Conservation (phyloP, 2,888 invertebrate genomes). For the Ichneumon xanthorius region DNA sequence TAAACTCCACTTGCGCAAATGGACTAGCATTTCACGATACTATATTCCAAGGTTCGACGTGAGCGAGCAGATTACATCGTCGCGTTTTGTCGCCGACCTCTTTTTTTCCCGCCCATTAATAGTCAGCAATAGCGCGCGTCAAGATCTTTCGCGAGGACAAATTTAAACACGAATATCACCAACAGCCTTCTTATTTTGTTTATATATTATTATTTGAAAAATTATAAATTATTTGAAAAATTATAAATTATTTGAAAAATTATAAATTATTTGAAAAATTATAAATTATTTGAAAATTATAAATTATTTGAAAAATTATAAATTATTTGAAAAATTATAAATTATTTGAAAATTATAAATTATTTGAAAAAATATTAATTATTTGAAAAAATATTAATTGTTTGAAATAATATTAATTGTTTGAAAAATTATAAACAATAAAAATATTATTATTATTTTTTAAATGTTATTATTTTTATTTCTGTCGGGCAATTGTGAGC, state of each 20-base stretch:
- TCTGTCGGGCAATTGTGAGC: not conserved
- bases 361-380: not conserved
- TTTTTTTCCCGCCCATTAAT: constrained; percentile 28
- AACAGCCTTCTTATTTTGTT: not conserved
- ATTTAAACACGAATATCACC: constrained; percentile 18
- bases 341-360: too few relatives aligned
- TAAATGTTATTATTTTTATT: not conserved
- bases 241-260: too few relatives aligned
- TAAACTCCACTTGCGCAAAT: constrained; percentile 43
- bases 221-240: not conserved
- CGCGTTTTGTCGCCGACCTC: constrained; percentile 41
- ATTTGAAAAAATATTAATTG: too few relatives aligned
- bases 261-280: too few relatives aligned
- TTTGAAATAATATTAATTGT: not conserved
- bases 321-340: too few relatives aligned
- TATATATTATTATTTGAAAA: not conserved
- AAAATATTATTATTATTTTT: not conserved
- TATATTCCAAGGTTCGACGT: constrained; percentile 53
- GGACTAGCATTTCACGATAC: not conserved
- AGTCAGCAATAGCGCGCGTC: not conserved
- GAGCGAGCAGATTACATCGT: constrained; percentile 44
- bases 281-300: too few relatives aligned
- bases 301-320: too few relatives aligned
- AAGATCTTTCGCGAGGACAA: not conserved
- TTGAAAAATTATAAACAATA: too few relatives aligned